Evolutionary conservation across 2,113 vertebrate genomes (phyloP), one percentile per base, ranked within the genome.

Genomic region (Pimephales promelas): DNA sequence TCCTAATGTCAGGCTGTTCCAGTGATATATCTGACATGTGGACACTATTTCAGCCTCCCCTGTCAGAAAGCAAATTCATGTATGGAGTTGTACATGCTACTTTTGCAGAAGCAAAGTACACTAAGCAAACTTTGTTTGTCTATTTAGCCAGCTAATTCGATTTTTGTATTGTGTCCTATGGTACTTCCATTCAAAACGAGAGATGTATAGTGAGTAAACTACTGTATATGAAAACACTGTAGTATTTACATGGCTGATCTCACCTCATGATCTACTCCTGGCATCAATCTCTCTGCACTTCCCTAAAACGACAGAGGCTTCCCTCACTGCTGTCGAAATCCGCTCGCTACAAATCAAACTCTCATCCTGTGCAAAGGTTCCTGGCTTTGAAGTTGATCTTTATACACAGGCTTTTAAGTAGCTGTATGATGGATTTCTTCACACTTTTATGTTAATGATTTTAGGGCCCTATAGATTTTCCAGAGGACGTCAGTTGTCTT

Each of bases 271-370:
- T 56, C 40, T 56, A n/a, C 20, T n/a, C 45, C 49, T 68, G 75
- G 77, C 81, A 81, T 87, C 16, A 85, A 74, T 84, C 86, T 66
- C 26, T 88, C 78, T 79, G 40, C 75, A 52, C 79, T 57, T 62
- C 22, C 54, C 45, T 75, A 83, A 61, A 82, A 76, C 54, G 79
- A 57, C 47, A 87, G 24, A 20, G 45, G 24, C n/a, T 52, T 64
- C 28, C 70, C 62, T 56, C 45, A 26, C 40, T 54, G 31, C 76
- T 20, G 36, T 61, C 56, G 28, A 68, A 83, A 81, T 83, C 64
- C 56, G 31, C 36, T 75, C 68, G 43, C 28, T 70, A 81, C 71
- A 87, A 85, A 84, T 83, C 84, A 87, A 68, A 82, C 79, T 45
- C 79, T 61, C 82, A 87, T 81, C 66, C 84, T 85, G 70, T 71